Evolutionary conservation across 2,113 vertebrate genomes (phyloP).

Genomic region (Xiphias gladius): DNA sequence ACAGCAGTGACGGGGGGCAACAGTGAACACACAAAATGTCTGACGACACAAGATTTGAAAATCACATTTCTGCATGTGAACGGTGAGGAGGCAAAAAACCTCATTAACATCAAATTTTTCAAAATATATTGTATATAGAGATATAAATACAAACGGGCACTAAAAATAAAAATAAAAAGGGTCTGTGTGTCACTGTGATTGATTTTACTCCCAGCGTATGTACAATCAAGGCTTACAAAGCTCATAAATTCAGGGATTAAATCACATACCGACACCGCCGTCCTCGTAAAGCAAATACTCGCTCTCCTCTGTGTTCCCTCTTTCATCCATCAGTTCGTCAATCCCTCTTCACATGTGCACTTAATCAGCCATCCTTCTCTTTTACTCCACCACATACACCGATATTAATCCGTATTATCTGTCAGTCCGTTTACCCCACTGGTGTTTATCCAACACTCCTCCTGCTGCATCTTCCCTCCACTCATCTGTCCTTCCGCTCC

Average conservation of each 20-base stretch:
- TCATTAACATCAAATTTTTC: conserved; percentile 4
- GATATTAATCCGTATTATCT: background rate
- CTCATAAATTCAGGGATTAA: conserved; percentile 64
- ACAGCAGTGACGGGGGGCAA: background rate
- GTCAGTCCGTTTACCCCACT: background rate
- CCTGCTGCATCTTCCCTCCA: background rate
- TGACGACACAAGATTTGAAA: background rate
- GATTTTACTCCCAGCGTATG: conserved; percentile 47
- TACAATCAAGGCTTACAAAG: conserved; percentile 74
- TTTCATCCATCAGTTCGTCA: background rate
- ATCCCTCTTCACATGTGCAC: background rate
- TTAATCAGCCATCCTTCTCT: background rate
- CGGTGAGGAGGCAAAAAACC: conserved; percentile 37
- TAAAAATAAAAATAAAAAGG: conserved; percentile 55
- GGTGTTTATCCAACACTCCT: background rate
- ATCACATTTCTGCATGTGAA: conserved; percentile 60
- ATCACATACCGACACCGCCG: background rate
- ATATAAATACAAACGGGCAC: conserved; percentile 70
- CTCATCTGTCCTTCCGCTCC: background rate
- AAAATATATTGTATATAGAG: conserved; percentile 63
- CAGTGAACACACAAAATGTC: background rate
- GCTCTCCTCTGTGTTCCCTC: background rate
- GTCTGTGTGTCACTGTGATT: conserved; percentile 23
- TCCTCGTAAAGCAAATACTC: background rate
- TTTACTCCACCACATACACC: background rate